Conservation (phyloP, 1,140 invertebrate genomes). For the Zaprionus inermis region DNA sequence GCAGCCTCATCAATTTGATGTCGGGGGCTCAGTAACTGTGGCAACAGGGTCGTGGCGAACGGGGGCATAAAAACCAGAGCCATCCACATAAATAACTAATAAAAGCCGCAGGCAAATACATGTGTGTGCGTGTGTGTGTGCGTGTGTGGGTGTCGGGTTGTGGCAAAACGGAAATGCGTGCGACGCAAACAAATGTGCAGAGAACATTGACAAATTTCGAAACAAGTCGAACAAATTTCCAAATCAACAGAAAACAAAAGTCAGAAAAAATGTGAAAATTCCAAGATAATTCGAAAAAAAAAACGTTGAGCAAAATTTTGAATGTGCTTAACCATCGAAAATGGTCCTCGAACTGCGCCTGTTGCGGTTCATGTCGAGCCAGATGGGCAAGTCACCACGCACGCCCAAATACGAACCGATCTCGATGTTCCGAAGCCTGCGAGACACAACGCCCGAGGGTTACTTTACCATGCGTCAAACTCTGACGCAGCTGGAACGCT, state of each 20-base stretch:
- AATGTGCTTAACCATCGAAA: background rate
- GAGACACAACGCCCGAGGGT: constrained; percentile 35
- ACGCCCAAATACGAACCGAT: constrained; percentile 10
- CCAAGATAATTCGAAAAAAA: background rate
- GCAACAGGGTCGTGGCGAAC: constrained; percentile 18
- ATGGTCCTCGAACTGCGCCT: background rate
- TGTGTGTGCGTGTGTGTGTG: constrained; percentile 2
- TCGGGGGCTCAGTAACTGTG: constrained; percentile 62
- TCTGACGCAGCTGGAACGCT: constrained; percentile 38
- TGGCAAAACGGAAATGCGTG: constrained; percentile 56
- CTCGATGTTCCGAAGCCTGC: constrained; percentile 37
- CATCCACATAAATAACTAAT: constrained; percentile 74
- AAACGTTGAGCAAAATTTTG: background rate
- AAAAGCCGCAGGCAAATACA: constrained; percentile 46
- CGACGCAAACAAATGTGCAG: constrained; percentile 22
- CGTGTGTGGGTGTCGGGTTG: constrained; percentile 28
- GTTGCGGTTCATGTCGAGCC: background rate
- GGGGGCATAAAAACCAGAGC: constrained; percentile 57
- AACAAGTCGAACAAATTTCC: background rate
- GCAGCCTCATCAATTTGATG: constrained; percentile 77
- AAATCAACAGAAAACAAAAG: background rate
- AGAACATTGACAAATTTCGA: constrained; percentile 20
- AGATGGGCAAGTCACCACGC: background rate
- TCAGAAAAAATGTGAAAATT: background rate
- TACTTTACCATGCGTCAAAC: constrained; percentile 35